A percentile compares a stretch with the other conserved stretches of the same genome.
phyloP scores from a whole-genome alignment of 2,797 vertebrate species.

The Fistularia tabacaria region DNA sequence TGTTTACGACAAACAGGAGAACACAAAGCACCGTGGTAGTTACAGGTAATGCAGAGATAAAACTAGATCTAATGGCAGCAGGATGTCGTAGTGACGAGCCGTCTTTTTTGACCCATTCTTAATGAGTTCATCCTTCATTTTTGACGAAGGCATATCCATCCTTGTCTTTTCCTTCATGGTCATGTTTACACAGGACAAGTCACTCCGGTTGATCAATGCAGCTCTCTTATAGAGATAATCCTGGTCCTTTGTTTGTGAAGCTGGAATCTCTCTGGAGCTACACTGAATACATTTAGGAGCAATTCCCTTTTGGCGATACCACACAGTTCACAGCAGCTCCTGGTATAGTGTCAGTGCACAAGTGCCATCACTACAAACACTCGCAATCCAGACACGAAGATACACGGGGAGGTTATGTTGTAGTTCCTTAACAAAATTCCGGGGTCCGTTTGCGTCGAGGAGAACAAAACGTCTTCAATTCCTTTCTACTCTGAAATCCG shows the following conservation, averaged over 20 bases:
- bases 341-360: slow-evolving; percentile 44
- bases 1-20: slow-evolving; percentile 22
- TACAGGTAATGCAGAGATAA: slow-evolving; percentile 18
- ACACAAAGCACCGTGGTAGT: slow-evolving; percentile 31
- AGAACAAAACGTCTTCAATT: slow-evolving; percentile 22
- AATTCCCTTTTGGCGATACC: too few relatives aligned
- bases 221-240: slow-evolving; percentile 28
- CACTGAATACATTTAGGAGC: slow-evolving; percentile 13
- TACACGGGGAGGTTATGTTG: slow-evolving; percentile 10
- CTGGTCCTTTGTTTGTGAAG: slow-evolving; percentile 19
- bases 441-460: slow-evolving; percentile 23
- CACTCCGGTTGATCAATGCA: slow-evolving; percentile 19
- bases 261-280: slow-evolving; percentile 11
- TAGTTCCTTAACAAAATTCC: slow-evolving; percentile 6
- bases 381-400: slow-evolving; percentile 24
- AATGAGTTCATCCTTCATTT: slow-evolving; percentile 69
- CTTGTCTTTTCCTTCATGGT: slow-evolving; percentile 60
- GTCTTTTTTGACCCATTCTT: slow-evolving; percentile 33
- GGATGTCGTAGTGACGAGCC: slow-evolving; percentile 30
- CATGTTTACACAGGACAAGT: slow-evolving; percentile 28
- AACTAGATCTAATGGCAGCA: slow-evolving; percentile 23
- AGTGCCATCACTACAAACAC: slow-evolving; percentile 50
- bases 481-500: slow-evolving; percentile 27
- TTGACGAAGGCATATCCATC: slow-evolving; percentile 31
- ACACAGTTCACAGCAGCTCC: slow-evolving; percentile 50